Base-by-base conservation (phyloP, 2,888 invertebrate genomes). In the Conchocele bisecta region DNA sequence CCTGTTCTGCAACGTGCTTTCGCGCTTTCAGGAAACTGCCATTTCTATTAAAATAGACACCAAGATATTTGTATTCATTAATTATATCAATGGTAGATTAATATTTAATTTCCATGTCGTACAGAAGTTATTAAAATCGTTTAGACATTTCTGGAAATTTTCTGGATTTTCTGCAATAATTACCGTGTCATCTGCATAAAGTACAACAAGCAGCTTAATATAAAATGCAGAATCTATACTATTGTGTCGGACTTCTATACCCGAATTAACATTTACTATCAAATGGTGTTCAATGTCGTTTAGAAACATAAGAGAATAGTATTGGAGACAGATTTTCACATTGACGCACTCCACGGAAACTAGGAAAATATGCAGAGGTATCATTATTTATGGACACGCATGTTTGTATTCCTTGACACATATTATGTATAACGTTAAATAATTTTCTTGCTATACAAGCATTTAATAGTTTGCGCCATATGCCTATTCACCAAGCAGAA, bases 181-280 rank as follows among this genome's bases (percentile, higher is more conserved):
- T 15, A 68, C 42, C 17, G 61, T 68, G 37, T 68, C 60, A 48
- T 68, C 68, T 28, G 68, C 68, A 35, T 56, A 68, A 31, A 68
- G 31, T 11, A 67, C 29, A 2, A 56, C 13, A 11, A 61, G 41
- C 15, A 61, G 28, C 50, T 50, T 44, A 6, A 68, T 9, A 31
- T 50, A 58, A n/a, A 42, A 31, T 13, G 42, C 17, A 3, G 53
- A 4, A 37, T 53, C 46, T 17, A 37, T 24, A 37, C 22, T 28
- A 9, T 33, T 20, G 3, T 51, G 7, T 53, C 44, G 37, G 24
- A 63, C 17, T 17, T 57, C 17, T 42, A 37, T 26, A 24, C 41
- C 24, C n/a, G 24, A 9, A 24, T 56, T 35, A 44, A 50, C 29
- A 24, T 35, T 31, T 6, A 24, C 37, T 17, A 61, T 35, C 41